Base-by-base conservation (phyloP, 2,888 invertebrate genomes). In the Mayetiola destructor region DNA sequence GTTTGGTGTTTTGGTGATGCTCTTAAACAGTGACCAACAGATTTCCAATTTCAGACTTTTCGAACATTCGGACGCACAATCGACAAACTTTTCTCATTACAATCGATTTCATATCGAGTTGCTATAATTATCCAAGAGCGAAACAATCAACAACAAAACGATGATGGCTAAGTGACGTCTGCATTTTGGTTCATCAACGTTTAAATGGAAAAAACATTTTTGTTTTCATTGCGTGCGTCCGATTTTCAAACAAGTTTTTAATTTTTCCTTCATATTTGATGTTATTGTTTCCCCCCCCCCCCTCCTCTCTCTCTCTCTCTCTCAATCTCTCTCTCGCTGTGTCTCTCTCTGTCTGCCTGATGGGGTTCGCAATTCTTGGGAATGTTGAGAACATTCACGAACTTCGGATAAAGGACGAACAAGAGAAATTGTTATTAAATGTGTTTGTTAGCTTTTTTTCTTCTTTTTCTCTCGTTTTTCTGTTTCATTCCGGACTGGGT, bases 31-130 rank as follows among this genome's bases (percentile, higher is more conserved):
- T 48, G 23, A 48, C 48, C 16, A n/a, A 23, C n/a, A 48, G 48
- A 48, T 48, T 48, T 48, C n/a, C 48, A 27, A 48, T 48, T n/a
- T n/a, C n/a, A n/a, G n/a, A n/a, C n/a, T n/a, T n/a, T n/a, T n/a
- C n/a, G n/a, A n/a, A n/a, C n/a, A n/a, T n/a, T n/a, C n/a, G n/a
- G n/a, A n/a, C n/a, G n/a, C n/a, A n/a, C 10, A 21, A 48, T n/a
- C n/a, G n/a, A n/a, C n/a, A n/a, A 48, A 48, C 48, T 48, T 48
- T 48, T 48, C 48, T 27, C 27, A 48, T 48, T 48, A 48, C 48
- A 48, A 48, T 27, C 48, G 48, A 48, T 48, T 27, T 3, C 18
- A 20, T n/a, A 39, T 3, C 5, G 18, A n/a, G n/a, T n/a, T n/a
- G n/a, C n/a, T n/a, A n/a, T n/a, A n/a, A n/a, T n/a, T n/a, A n/a